Base-by-base conservation (phyloP, 2,888 invertebrate species). In the Corythucha ciliata region DNA sequence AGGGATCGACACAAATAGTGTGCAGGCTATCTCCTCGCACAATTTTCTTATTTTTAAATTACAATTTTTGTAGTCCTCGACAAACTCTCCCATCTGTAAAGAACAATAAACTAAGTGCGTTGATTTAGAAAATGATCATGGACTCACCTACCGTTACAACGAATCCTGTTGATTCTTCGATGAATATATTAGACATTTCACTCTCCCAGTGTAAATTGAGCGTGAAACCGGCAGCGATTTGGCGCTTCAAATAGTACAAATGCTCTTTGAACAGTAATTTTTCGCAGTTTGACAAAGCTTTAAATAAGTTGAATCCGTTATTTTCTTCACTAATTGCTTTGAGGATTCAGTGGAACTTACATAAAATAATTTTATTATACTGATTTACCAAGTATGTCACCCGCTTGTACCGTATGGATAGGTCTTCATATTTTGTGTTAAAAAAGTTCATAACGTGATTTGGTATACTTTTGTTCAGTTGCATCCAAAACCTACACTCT, bases 61-160 rank as follows among this genome's bases (percentile, higher is more conserved):
- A 55, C 84, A 83, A 27, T 75, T 77, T 69, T 92, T 91, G 66
- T 90, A 92, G 14, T 83, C 79, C 52, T 85, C 82, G 5, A 90
- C 72, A 60, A 84, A 83, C 55, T 80, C 78, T 73, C 88, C 82
- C 27, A 86, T 69, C 77, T 81, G 63, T 48, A 70, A 71, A 40
- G 52, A 34, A 66, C 48, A 6, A 47, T n/a, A 51, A 36, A 20
- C 14, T 39, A n/a, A 39, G 22, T 39, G 14, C n/a, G 6, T 39
- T 39, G 16, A 10, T 29, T 33, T 29, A 29, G 29, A 29, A 36
- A 36, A 36, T 7, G 16, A 14, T 36, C 36, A 36, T 12, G 14
- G 14, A n/a, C n/a, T n/a, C 24, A 34, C 12, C 29, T 26, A 46
- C 49, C 26, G 29, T 53, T 14, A 42, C 39, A 2, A 53, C 41